Evolutionary conservation across 2,113 vertebrate genomes (phyloP).

Genomic region (Gymnogyps californianus): DNA sequence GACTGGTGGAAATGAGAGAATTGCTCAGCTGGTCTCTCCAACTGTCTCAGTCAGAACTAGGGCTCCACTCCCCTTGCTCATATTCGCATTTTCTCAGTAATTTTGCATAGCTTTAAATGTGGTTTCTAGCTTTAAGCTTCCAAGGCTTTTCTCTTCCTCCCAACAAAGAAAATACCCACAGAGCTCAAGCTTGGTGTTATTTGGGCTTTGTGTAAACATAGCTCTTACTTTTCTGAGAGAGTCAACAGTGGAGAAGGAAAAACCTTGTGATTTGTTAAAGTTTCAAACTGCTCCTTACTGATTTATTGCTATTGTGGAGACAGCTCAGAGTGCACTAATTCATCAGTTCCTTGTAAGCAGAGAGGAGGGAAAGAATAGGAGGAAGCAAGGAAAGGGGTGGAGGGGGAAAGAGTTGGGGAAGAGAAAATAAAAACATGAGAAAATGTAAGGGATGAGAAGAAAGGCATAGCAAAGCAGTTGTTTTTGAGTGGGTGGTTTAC

Average conservation of each 20-base stretch:
- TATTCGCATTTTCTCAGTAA: background rate
- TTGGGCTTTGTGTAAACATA: background rate
- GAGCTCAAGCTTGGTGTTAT: background rate
- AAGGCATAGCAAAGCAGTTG: background rate
- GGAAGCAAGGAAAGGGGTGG: background rate
- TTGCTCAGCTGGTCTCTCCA: background rate
- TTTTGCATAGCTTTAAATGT: background rate
- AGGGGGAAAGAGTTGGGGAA: background rate
- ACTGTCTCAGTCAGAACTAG: background rate
- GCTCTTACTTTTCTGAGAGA: background rate
- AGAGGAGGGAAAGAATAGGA: conserved; percentile 21
- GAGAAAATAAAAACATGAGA: background rate
- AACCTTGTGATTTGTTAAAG: background rate
- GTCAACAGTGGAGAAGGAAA: background rate
- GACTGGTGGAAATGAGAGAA: background rate
- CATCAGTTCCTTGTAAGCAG: background rate
- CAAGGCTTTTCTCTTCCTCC: background rate
- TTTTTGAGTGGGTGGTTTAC: background rate
- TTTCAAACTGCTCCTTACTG: background rate
- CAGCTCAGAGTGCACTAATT: background rate
- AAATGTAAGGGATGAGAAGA: background rate
- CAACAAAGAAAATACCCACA: background rate
- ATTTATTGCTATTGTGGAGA: background rate
- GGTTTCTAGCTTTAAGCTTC: background rate
- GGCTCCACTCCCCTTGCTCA: background rate